Percentiles rank a stretch among this genome's conserved stretches.
Evolutionary conservation across 2,888 invertebrate species (phyloP).

Genomic region (Idaea aversata): DNA sequence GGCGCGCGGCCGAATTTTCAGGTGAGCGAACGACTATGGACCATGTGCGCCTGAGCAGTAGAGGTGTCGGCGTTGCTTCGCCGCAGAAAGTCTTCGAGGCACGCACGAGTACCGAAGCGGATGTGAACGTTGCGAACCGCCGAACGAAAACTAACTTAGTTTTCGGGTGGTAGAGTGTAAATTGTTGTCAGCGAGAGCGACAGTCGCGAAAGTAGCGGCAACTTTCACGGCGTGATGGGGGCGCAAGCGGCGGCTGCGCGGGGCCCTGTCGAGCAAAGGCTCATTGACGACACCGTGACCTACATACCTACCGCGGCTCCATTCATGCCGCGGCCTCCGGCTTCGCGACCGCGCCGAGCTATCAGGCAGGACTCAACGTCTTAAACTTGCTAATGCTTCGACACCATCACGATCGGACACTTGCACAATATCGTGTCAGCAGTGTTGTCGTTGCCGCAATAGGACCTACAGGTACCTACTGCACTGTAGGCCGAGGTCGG

Average conservation of each 20-base stretch:
- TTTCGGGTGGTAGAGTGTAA: constrained; percentile 66
- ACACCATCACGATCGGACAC: constrained; percentile 68
- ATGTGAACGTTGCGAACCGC: constrained; percentile 66
- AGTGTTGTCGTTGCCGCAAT: constrained; percentile 57
- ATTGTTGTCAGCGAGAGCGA: constrained; percentile 54
- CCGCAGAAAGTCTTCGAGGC: constrained; percentile 59
- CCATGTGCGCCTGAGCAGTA: constrained; percentile 45
- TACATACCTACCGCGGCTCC: constrained; percentile 76
- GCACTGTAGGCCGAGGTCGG: constrained; percentile 59
- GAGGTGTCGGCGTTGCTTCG: constrained; percentile 40
- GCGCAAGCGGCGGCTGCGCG: constrained; percentile 64
- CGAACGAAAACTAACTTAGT: constrained; percentile 68
- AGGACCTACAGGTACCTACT: constrained; percentile 34
- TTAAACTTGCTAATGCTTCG: constrained; percentile 55
- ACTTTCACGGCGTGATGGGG: constrained; percentile 77
- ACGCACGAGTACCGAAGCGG: constrained; percentile 72
- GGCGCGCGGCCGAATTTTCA: constrained; percentile 68
- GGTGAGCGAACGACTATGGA: constrained; percentile 44
- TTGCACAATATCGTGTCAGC: constrained; percentile 63
- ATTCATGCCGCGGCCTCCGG: constrained; percentile 76
- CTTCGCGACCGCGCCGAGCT: constrained; percentile 4
- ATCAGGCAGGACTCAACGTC: constrained; percentile 69
- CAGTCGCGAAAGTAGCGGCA: constrained; percentile 78
- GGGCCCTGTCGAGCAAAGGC: constrained; percentile 63
- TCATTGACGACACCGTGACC: constrained; percentile 80